Conservation (phyloP, 2,888 invertebrate species). For the Ypsolopha sequella region DNA sequence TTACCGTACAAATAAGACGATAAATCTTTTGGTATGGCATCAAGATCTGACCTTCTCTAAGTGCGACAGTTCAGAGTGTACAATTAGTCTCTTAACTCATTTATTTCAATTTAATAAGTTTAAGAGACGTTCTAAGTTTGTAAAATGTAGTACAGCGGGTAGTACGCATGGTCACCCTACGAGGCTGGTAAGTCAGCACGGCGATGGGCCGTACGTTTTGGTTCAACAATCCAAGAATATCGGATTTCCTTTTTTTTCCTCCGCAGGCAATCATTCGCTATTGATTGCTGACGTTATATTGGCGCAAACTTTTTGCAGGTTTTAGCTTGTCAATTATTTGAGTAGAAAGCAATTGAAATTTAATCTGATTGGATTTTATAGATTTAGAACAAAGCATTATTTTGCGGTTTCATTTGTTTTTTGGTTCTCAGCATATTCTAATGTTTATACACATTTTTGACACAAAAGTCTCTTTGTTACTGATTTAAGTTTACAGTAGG, state of each 20-base stretch:
- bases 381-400: background rate
- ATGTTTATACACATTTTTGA: background rate
- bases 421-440: background rate
- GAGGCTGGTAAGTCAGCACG: background rate
- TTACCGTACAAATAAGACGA: too few species aligned
- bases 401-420: background rate
- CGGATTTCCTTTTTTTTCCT: constrained; percentile 6
- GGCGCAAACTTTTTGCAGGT: background rate
- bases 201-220: constrained; percentile 6
- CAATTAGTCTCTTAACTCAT: too few species aligned
- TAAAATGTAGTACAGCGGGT: background rate
- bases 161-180: constrained; percentile 2
- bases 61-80: too few species aligned
- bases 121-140: too few species aligned
- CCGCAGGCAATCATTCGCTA: constrained; percentile 1
- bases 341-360: background rate
- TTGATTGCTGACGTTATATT: background rate
- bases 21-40: too few species aligned
- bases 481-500: too few species aligned
- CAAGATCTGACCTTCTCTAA: too few species aligned
- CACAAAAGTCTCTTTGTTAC: too few species aligned
- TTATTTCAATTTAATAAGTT: too few species aligned
- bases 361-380: background rate
- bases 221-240: constrained; percentile 7
- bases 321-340: background rate